phyloP scores from a whole-genome alignment of 2,888 invertebrate species.

The Trachelus tabidus region DNA sequence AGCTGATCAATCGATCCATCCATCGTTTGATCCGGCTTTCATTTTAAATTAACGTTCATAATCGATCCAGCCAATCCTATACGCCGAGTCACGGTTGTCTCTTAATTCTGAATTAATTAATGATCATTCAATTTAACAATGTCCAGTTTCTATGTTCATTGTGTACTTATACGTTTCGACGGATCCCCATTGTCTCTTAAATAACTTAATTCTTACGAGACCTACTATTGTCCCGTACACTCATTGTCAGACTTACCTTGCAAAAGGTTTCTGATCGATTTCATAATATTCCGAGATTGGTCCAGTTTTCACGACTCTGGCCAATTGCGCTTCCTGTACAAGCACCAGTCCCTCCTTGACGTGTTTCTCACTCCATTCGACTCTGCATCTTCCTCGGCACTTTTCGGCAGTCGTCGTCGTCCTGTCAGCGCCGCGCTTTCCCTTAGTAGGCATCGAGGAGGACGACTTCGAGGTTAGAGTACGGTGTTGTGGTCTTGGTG shows the following conservation, averaged over 20 bases:
- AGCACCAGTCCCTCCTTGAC: conserved; percentile 67
- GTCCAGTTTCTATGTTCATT: neutral
- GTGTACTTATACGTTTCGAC: neutral
- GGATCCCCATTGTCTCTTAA: neutral
- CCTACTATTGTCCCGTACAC: neutral
- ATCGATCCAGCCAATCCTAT: neutral
- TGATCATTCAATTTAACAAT: neutral
- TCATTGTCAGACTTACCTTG: conserved; percentile 60
- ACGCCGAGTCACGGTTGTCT: neutral
- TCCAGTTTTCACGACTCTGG: conserved; percentile 67
- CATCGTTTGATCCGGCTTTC: neutral
- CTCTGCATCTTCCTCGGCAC: conserved; percentile 61
- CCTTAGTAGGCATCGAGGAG: conserved; percentile 32
- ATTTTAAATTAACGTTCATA: neutral
- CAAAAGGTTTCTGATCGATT: conserved; percentile 68
- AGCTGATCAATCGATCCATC: neutral
- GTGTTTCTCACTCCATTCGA: conserved; percentile 68
- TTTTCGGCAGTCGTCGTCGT: conserved; percentile 21
- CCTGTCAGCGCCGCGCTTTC: conserved; percentile 32
- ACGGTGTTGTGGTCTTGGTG: conserved; percentile 56
- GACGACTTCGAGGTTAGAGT: conserved; percentile 43
- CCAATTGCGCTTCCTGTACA: conserved; percentile 66
- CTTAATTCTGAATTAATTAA: neutral
- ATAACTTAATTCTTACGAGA: neutral
- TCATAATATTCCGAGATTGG: conserved; percentile 68